Percentiles rank a stretch among this genome's conserved stretches.
Conservation (phyloP, 2,888 invertebrate genomes). For the Coenonympha arcania region DNA sequence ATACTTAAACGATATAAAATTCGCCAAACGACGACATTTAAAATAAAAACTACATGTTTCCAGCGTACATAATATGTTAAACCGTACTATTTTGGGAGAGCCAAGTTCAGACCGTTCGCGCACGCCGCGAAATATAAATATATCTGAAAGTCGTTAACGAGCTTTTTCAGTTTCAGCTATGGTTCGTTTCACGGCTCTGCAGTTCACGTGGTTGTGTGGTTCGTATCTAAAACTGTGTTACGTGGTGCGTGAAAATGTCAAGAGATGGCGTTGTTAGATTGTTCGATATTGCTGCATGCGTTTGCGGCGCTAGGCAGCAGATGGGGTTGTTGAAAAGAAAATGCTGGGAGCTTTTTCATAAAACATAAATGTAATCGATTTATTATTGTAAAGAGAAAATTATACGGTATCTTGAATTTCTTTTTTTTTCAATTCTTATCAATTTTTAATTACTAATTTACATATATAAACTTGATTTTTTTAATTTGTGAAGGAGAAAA, state of each 20-base stretch:
- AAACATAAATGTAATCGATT: not conserved
- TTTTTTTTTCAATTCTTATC: no score
- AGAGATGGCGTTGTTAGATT: slow-evolving; percentile 43
- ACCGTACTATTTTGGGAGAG: slow-evolving; percentile 67
- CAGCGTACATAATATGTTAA: slow-evolving; percentile 69
- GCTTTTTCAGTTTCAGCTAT: slow-evolving; percentile 32
- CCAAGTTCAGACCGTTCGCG: slow-evolving; percentile 67
- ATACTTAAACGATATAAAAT: slow-evolving; percentile 49
- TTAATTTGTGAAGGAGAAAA: no score
- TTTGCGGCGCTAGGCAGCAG: slow-evolving; percentile 3
- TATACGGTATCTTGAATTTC: no score
- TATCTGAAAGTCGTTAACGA: slow-evolving; percentile 38
- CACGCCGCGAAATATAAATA: slow-evolving; percentile 53
- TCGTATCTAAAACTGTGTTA: slow-evolving; percentile 21
- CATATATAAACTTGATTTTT: no score
- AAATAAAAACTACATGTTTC: slow-evolving; percentile 72
- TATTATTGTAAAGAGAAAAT: no score
- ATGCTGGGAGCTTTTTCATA: not conserved
- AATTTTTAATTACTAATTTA: no score
- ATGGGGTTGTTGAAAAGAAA: slow-evolving; percentile 15
- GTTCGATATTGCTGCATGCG: not conserved
- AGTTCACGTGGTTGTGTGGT: no score
- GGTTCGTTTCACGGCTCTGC: slow-evolving; percentile 26
- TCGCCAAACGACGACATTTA: slow-evolving; percentile 54
- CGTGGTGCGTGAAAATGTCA: not conserved